These are phyloP conservation scores for Dasypolia templi DNA, from an alignment of 2,888 invertebrate species.

Conservation along the genomic window DNA sequence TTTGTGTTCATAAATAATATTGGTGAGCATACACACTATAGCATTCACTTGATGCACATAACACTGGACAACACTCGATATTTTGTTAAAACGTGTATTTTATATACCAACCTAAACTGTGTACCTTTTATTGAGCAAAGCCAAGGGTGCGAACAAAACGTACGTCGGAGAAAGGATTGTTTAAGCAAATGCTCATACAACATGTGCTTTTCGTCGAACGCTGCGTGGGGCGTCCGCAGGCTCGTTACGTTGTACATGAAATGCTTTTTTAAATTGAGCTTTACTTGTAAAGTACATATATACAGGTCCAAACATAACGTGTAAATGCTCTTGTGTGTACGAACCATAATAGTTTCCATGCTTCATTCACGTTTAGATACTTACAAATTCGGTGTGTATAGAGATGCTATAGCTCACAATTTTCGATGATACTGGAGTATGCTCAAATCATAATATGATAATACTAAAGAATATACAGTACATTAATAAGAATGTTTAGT, in stretches of 20 bases:
- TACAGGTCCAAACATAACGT: background rate
- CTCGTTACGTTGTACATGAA: background rate
- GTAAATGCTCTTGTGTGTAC: conserved; percentile 31
- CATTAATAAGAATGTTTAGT: conserved; percentile 73
- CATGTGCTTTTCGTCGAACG: background rate
- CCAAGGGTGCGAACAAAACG: conserved; percentile 3
- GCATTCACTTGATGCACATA: conserved; percentile 4
- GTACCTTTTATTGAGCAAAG: background rate
- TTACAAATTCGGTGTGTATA: conserved; percentile 71
- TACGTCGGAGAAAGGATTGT: background rate
- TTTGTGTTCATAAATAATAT: conserved; percentile 19
- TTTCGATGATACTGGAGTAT: conserved; percentile 71
- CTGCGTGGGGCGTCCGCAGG: background rate
- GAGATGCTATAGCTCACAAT: conserved; percentile 72
- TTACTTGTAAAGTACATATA: background rate
- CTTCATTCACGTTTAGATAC: conserved; percentile 22
- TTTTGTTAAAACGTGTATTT: background rate
- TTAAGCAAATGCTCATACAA: background rate
- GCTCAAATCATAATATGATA: conserved; percentile 80
- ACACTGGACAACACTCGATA: background rate
- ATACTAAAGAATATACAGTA: conserved; percentile 69
- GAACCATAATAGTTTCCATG: conserved; percentile 2
- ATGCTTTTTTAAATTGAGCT: background rate
- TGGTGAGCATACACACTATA: conserved; percentile 14
- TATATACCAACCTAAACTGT: background rate